Evolutionary conservation across 2,888 invertebrate genomes (phyloP), one percentile per base, ranked within the genome.

Genomic region (Nowickia ferox): DNA sequence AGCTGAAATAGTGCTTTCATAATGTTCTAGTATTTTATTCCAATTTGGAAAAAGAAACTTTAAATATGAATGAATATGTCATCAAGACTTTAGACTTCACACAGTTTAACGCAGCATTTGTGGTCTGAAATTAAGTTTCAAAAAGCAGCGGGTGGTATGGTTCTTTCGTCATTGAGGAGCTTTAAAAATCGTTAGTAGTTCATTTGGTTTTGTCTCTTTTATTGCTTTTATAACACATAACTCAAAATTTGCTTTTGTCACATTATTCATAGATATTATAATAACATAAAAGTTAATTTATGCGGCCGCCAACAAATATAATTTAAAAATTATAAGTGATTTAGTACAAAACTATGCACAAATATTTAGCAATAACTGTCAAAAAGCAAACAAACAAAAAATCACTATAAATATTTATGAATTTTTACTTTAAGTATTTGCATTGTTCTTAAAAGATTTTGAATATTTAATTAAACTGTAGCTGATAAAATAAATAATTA

Each of bases 201-300:
- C 9, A 53, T 44, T 30, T 53, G 19, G 15, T 48, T 19, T 77
- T 68, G 17, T 40, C 9, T 42, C 15, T 55, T 19, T 22, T 42
- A 55, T 42, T 55, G 44, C 46, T 66, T 71, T 59, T 46, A 22
- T 8, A 10, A 30, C 17, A 44, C 40, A 74, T 84, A 84, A 84
- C 59, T 84, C 77, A 84, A 42, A 66, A 72, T 74, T 66, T 22
- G 59, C 75, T 17, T n/a, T 75, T 78, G 71, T 82, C 75, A 76
- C 69, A 76, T 22, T 69, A 61, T 63, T 76, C 9, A 68, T 11
- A 71, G 77, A 71, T 66, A 57, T 77, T 51, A 55, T 57, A 59
- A 72, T 83, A 72, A 63, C 65, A 55, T 40, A 77, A 83, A 77
- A 57, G 40, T 15, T 38, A 40, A 66, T 76, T 76, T 57, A 76